Percentiles rank a stretch among this genome's conserved stretches.
phyloP scores from a whole-genome alignment of 2,888 invertebrate species.

The Parapristionchus giblindavisi region DNA sequence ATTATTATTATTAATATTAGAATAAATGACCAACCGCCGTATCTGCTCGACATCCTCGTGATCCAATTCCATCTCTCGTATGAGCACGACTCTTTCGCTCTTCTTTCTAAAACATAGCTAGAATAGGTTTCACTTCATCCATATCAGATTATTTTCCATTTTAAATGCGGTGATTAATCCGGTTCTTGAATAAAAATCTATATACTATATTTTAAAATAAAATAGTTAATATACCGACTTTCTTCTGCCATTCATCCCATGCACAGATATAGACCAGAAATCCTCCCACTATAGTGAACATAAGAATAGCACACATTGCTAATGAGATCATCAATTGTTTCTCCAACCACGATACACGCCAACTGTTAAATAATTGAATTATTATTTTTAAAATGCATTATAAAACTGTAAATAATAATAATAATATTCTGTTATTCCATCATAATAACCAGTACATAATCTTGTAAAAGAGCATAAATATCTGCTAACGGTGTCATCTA shows the following conservation, averaged over 20 bases:
- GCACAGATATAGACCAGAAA: slow-evolving; percentile 30
- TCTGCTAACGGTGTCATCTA: not conserved
- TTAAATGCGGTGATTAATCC: too few relatives aligned
- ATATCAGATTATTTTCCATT: too few relatives aligned
- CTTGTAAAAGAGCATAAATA: too few relatives aligned
- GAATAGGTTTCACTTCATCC: too few relatives aligned
- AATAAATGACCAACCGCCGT: slow-evolving; percentile 15
- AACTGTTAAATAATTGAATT: slow-evolving; percentile 40
- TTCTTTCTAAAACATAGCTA: not conserved
- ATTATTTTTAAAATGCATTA: slow-evolving; percentile 4
- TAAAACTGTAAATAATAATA: not conserved
- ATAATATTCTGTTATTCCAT: not conserved
- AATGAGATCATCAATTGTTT: slow-evolving; percentile 61
- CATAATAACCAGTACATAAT: too few relatives aligned
- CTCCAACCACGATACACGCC: slow-evolving; percentile 64
- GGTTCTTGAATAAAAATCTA: too few relatives aligned
- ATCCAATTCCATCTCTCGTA: not conserved
- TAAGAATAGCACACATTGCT: slow-evolving; percentile 53
- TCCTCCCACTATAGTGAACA: slow-evolving; percentile 37
- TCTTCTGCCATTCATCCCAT: slow-evolving; percentile 36
- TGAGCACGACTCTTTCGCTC: slow-evolving; percentile 31
- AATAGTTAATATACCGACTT: not conserved
- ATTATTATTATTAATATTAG: not conserved
- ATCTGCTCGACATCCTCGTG: not conserved
- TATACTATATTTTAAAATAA: too few relatives aligned